Percentiles rank a stretch among this genome's conserved stretches.
Evolutionary conservation across 1,140 invertebrate genomes (phyloP).

Genomic region (Temnothorax nylanderi): DNA sequence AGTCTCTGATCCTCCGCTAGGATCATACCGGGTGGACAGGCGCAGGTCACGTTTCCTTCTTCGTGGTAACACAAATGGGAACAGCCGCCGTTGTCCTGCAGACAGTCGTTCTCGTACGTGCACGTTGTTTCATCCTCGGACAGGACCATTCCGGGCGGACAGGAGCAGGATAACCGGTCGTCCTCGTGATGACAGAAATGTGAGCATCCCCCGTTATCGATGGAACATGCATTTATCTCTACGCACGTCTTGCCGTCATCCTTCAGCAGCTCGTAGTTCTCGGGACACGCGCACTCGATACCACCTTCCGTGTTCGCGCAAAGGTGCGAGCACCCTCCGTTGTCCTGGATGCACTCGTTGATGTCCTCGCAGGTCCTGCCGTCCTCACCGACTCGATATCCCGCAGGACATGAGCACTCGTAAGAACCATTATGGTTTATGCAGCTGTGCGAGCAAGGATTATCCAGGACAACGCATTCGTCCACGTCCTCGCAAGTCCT

Average conservation of each 20-base stretch:
- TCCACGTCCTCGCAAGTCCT: conserved; percentile 41
- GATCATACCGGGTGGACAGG: conserved; percentile 84
- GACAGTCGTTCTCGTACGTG: conserved; percentile 88
- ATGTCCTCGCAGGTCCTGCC: conserved; percentile 86
- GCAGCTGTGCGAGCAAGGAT: conserved; percentile 85
- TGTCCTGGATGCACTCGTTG: conserved; percentile 87
- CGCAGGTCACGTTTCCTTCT: conserved; percentile 86
- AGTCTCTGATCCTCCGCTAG: conserved; percentile 83
- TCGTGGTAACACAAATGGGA: conserved; percentile 87
- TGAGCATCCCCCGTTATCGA: conserved; percentile 87
- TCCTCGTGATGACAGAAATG: conserved; percentile 84
- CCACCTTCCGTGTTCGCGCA: conserved; percentile 87
- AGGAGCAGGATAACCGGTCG: conserved; percentile 87
- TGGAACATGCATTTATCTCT: conserved; percentile 87
- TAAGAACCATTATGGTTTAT: conserved; percentile 85
- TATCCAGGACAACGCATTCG: conserved; percentile 31
- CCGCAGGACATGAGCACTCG: conserved; percentile 86
- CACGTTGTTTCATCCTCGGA: conserved; percentile 80
- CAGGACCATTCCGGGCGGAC: conserved; percentile 91
- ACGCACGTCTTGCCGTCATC: conserved; percentile 86
- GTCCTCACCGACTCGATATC: conserved; percentile 83
- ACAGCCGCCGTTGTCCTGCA: conserved; percentile 85
- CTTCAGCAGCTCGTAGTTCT: conserved; percentile 80
- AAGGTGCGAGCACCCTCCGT: conserved; percentile 86
- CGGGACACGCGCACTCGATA: conserved; percentile 87